phyloP scores from a whole-genome alignment of 2,888 invertebrate species.

The Pollenia labialis region DNA sequence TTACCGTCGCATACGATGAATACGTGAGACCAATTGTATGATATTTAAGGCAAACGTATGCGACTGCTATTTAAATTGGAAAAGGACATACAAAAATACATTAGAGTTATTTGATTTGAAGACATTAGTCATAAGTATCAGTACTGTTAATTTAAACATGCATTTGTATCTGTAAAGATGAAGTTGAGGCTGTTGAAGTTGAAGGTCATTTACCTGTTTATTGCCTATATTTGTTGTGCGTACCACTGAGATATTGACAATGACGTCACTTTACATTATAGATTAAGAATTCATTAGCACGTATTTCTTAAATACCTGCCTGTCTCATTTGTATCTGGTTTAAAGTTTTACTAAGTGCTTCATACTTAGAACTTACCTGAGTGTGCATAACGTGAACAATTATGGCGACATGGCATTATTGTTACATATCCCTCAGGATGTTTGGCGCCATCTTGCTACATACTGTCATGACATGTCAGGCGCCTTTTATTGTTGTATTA shows the following conservation, averaged over 20 bases:
- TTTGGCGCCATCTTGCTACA: no score
- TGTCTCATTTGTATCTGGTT: not conserved
- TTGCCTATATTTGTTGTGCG: conserved; percentile 12
- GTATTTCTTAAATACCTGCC: conserved; percentile 30
- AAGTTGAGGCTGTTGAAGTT: not conserved
- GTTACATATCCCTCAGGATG: no score
- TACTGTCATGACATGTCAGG: no score
- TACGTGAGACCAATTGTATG: conserved; percentile 96
- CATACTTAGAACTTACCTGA: conserved; percentile 78
- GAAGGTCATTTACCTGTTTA: conserved; percentile 75
- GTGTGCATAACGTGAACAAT: conserved; percentile 96
- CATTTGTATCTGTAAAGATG: not conserved
- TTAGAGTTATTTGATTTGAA: conserved; percentile 77
- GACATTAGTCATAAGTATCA: conserved; percentile 74
- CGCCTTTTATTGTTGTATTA: no score
- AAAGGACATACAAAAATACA: conserved; percentile 15
- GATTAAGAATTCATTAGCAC: conserved; percentile 74
- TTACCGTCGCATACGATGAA: conserved; percentile 95
- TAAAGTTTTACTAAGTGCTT: conserved; percentile 20
- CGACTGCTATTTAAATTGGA: conserved; percentile 85
- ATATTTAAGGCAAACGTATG: conserved; percentile 97
- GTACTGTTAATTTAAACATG: not conserved
- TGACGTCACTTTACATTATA: conserved; percentile 67
- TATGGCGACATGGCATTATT: conserved; percentile 98
- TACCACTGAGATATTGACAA: conserved; percentile 49